Evolutionary conservation across 2,888 invertebrate species (phyloP), one percentile per base, ranked within the genome.

Genomic region (Hydraecia micacea): DNA sequence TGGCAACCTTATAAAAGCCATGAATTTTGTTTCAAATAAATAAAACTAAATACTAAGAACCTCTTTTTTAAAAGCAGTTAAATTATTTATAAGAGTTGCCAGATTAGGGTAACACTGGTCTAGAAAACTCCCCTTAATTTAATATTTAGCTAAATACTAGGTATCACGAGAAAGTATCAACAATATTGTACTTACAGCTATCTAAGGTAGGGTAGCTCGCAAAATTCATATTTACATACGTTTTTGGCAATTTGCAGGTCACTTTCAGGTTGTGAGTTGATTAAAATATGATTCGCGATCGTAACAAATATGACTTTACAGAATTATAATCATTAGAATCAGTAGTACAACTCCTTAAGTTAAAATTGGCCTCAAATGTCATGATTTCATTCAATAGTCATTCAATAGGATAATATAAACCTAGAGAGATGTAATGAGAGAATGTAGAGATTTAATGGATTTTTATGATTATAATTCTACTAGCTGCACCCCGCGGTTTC

Each of bases 141-240:
- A 60, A 72, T n/a, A 69, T 7, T 25, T 60, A 66, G 25, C 13
- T 58, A 76, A 39, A 55, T 55, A 25, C 36, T 80, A 80, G 15
- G 39, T 81, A 81, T 77, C 80, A 81, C 78, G 68, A 78, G 72
- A 52, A 36, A 63, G 7, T 58, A 83, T 72, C 55, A 71, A 83
- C 78, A 68, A 63, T n/a, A 55, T 71, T 77, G 55, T 39, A 67
- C 67, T 67, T 67, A 55, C 3, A 46, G 0, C 32, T 52, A 52
- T 11, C 55, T 55, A 55, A 11, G 55, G 55, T 25, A 11, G 25
- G 25, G 11, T 55, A n/a, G 3, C 55, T 25, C 25, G 11, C 55
- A 9, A 55, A 55, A n/a, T 4, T 55, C 11, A 55, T 11, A 4
- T 55, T 55, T 55, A 55, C 9, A 25, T 11, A 55, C 25, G 25